phyloP scores from a whole-genome alignment of 2,888 invertebrate species.

The Tipula lateralis region DNA sequence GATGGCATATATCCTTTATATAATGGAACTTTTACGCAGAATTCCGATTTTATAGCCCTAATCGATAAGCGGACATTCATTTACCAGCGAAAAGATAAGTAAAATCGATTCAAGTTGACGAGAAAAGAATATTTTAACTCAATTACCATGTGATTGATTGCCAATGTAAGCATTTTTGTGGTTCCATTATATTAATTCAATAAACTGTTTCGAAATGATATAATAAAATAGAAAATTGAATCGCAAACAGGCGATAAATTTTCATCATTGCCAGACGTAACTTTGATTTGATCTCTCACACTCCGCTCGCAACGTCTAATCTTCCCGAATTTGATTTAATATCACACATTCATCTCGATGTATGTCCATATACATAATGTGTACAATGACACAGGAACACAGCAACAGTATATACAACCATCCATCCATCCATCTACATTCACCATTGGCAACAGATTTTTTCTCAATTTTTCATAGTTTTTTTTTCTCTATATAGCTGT shows the following conservation, averaged over 20 bases:
- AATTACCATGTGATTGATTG: slow-evolving; percentile 24
- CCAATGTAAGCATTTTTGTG: neutral
- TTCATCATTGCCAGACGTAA: neutral
- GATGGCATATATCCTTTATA: no score
- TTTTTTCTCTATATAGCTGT: no score
- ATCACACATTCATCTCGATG: neutral
- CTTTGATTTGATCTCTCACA: neutral
- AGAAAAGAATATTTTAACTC: neutral
- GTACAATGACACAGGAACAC: neutral
- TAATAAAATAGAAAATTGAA: neutral
- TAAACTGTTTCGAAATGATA: neutral
- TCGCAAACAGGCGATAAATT: neutral
- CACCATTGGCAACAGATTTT: slow-evolving; percentile 19
- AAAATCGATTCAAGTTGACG: neutral
- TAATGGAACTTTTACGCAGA: no score
- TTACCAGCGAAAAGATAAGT: neutral
- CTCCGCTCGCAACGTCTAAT: neutral
- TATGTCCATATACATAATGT: neutral
- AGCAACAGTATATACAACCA: neutral
- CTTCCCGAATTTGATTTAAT: slow-evolving; percentile 11
- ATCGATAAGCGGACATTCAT: no score
- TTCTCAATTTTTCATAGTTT: neutral
- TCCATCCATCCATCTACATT: neutral
- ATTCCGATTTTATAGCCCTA: no score
- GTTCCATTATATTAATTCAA: neutral